Evolutionary conservation across 2,113 vertebrate species (phyloP), one percentile per base, ranked within the genome.

Genomic region (Nyctibius bracteatus): DNA sequence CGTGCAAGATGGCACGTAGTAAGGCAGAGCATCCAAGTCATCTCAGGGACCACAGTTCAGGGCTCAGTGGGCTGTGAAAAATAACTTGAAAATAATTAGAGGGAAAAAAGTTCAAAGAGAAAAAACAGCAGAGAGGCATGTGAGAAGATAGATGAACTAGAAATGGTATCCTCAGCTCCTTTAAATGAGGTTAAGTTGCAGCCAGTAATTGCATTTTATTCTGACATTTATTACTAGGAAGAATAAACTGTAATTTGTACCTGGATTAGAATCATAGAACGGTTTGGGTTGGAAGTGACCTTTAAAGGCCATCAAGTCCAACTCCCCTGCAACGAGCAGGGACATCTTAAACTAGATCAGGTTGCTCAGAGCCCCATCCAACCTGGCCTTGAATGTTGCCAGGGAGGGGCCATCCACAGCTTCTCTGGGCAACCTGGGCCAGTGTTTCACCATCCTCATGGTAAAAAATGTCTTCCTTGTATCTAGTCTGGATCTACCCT

Each of bases 191-290:
- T 54, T 14, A 33, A 88, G 62, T 23, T 49, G 51, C 44, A 65
- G 68, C 27, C 28, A 58, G 37, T 31, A 62, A 51, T 6, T 51
- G 28, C 31, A 33, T 28, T 46, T 83, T 51, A 51, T 57, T 63
- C 44, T 62, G 61, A 35, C 49, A 6, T 58, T 63, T 52, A 18
- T 70, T 47, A 41, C 49, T 24, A 33, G n/a, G 44, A 44, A 52
- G 24, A 46, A 54, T 20, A 37, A 80, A 37, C 7, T 23, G 73
- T 33, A 37, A n/a, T n/a, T 27, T 23, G 61, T 18, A 51, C 18
- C 0, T 0, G 8, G 66, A 28, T 43, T 25, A 33, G 51, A 24
- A n/a, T n/a, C n/a, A n/a, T n/a, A n/a, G n/a, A n/a, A n/a, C n/a
- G n/a, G n/a, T n/a, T n/a, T n/a, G n/a, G n/a, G n/a, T n/a, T n/a